Conservation (phyloP, 2,888 invertebrate species). For the Incurvaria masculella region DNA sequence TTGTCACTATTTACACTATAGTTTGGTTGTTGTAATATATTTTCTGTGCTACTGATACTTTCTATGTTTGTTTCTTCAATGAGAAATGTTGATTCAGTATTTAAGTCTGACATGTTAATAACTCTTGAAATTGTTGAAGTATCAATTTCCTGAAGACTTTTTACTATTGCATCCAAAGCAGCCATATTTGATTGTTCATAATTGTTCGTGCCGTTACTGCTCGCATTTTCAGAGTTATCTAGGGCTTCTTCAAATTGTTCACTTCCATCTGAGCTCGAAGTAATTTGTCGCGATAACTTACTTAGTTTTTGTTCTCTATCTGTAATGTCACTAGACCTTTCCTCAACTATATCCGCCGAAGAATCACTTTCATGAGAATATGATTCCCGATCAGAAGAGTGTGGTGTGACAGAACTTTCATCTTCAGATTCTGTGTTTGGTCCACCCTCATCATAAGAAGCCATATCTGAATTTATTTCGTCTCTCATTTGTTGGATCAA, state of each 20-base stretch:
- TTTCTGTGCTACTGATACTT: too few relatives aligned
- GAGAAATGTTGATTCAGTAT: too few relatives aligned
- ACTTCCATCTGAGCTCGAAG: constrained; percentile 7
- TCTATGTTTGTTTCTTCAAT: too few relatives aligned
- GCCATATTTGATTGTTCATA: constrained; percentile 41
- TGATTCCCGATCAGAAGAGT: constrained; percentile 17
- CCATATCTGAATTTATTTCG: constrained; percentile 60
- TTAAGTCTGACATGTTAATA: too few relatives aligned
- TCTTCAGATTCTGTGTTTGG: constrained; percentile 48
- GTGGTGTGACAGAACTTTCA: constrained; percentile 25
- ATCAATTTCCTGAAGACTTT: constrained; percentile 42
- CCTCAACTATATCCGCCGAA: constrained; percentile 21
- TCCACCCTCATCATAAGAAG: constrained; percentile 43
- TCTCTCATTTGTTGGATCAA: constrained; percentile 64
- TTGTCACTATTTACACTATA: too few relatives aligned
- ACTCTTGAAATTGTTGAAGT: too few relatives aligned
- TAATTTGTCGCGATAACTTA: constrained; percentile 1
- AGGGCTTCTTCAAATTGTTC: constrained; percentile 50
- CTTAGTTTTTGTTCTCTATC: neutral
- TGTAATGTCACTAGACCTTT: constrained; percentile 24
- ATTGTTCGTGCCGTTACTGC: too few relatives aligned
- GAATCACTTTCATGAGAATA: constrained; percentile 21
- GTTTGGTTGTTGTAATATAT: too few relatives aligned
- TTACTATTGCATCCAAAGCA: constrained; percentile 45
- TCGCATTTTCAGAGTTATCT: constrained; percentile 41